Percentiles rank a stretch among this genome's conserved stretches.
Evolutionary conservation across 2,113 vertebrate species (phyloP).

Genomic region (Hippoglossus stenolepis): DNA sequence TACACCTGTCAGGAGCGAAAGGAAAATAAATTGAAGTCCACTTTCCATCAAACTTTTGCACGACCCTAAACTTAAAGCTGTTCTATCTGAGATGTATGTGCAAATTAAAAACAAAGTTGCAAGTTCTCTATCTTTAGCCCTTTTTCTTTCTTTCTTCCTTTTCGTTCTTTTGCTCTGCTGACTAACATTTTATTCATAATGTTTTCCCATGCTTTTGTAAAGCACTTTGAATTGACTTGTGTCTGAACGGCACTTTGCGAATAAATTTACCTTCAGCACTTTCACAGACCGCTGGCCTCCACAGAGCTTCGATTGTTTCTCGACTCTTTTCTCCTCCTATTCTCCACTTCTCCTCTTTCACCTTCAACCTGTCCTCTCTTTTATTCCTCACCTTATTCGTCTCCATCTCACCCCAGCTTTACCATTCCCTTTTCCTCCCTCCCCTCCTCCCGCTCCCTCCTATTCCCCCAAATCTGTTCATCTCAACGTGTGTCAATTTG

Average conservation of each 20-base stretch:
- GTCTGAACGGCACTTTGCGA: neutral
- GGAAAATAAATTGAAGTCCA: too few relatives aligned
- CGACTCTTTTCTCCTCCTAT: slow-evolving; percentile 8
- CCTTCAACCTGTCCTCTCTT: neutral
- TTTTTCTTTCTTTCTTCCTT: neutral
- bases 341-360: slow-evolving; percentile 26
- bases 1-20: too few relatives aligned
- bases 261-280: slow-evolving; percentile 24
- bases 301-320: slow-evolving; percentile 33
- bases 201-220: neutral
- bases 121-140: too few relatives aligned
- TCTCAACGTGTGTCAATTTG: slow-evolving; percentile 40
- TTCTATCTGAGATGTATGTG: neutral
- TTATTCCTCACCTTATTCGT: slow-evolving; percentile 8
- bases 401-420: neutral
- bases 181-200: neutral
- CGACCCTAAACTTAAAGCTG: too few relatives aligned
- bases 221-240: neutral
- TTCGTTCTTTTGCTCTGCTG: too few relatives aligned
- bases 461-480: slow-evolving; percentile 33
- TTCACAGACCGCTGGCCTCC: slow-evolving; percentile 51
- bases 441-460: neutral
- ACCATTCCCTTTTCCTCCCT: too few relatives aligned
- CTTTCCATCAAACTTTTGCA: neutral
- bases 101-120: neutral